Evolutionary conservation across 1,140 invertebrate species (phyloP).

Genomic region (Diachasma alloeum): DNA sequence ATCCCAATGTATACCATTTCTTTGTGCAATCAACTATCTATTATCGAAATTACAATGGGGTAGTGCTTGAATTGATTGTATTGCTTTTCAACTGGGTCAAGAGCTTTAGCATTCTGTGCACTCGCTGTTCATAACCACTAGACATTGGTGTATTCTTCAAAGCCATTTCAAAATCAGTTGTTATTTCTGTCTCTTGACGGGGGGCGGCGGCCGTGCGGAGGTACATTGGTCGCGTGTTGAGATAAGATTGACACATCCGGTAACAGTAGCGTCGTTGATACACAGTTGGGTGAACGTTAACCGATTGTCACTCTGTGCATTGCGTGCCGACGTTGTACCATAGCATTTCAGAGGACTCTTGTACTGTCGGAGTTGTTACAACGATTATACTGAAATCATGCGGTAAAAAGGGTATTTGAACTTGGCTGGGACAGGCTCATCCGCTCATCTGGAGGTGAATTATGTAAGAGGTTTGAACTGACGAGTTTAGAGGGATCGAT

Average conservation of each 20-base stretch:
- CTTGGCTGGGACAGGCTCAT: too few species aligned
- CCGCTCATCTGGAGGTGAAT: too few species aligned
- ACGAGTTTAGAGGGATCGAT: too few species aligned
- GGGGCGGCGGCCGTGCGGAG: not conserved
- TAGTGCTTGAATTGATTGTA: not conserved
- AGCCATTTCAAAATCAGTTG: not conserved
- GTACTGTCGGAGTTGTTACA: not conserved
- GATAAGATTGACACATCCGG: conserved; percentile 5
- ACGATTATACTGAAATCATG: not conserved
- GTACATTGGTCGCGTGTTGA: not conserved
- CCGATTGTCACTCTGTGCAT: not conserved
- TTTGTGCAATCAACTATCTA: not conserved
- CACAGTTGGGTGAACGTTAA: not conserved
- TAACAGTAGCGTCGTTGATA: conserved; percentile 3
- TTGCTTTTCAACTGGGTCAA: not conserved
- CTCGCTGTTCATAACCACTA: not conserved
- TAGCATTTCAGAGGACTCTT: not conserved
- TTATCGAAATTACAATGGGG: not conserved
- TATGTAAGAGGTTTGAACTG: too few species aligned
- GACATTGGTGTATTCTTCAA: not conserved
- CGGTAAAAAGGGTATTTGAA: not conserved
- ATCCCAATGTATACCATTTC: not conserved
- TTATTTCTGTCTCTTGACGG: not conserved
- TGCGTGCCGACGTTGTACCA: not conserved
- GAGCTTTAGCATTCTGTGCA: not conserved